Percentiles rank a stretch among this genome's conserved stretches.
Conservation (phyloP, 2,888 invertebrate species). For the Operophtera brumata region DNA sequence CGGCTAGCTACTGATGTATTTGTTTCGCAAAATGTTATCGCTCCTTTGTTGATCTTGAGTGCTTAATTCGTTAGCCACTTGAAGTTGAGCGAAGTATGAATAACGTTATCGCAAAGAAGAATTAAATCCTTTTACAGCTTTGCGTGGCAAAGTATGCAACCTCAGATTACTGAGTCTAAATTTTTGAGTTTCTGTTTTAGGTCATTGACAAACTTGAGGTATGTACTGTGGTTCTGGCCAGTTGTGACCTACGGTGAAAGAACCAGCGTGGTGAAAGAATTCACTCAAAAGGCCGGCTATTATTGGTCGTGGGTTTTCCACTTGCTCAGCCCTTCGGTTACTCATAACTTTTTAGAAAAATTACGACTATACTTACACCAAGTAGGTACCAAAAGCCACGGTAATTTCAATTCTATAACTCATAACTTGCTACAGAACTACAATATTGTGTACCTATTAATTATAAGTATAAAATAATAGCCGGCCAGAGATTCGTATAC, state of each 20-base stretch:
- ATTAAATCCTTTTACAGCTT: background rate
- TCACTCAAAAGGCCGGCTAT: too few relatives aligned
- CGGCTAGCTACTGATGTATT: slow-evolving; percentile 50
- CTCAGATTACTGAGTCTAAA: background rate
- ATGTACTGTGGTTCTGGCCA: too few relatives aligned
- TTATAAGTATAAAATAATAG: slow-evolving; percentile 25
- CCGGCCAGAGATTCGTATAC: slow-evolving; percentile 39
- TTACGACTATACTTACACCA: too few relatives aligned
- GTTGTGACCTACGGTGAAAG: too few relatives aligned
- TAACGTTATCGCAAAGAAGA: background rate
- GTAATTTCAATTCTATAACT: too few relatives aligned
- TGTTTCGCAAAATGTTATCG: slow-evolving; percentile 27
- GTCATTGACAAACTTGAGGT: too few relatives aligned
- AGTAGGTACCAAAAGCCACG: too few relatives aligned
- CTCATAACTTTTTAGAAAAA: too few relatives aligned
- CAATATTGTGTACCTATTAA: background rate
- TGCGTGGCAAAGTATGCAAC: background rate
- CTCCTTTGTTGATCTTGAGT: slow-evolving; percentile 23
- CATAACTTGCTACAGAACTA: background rate
- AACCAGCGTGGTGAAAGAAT: too few relatives aligned
- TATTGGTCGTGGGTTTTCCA: too few relatives aligned
- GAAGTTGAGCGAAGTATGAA: slow-evolving; percentile 1
- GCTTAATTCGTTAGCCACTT: slow-evolving; percentile 4
- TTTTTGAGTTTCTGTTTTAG: background rate
- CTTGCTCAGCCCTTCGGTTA: too few relatives aligned